phyloP scores from a whole-genome alignment of 2,888 invertebrate species.

The Eucera pruinosa region DNA sequence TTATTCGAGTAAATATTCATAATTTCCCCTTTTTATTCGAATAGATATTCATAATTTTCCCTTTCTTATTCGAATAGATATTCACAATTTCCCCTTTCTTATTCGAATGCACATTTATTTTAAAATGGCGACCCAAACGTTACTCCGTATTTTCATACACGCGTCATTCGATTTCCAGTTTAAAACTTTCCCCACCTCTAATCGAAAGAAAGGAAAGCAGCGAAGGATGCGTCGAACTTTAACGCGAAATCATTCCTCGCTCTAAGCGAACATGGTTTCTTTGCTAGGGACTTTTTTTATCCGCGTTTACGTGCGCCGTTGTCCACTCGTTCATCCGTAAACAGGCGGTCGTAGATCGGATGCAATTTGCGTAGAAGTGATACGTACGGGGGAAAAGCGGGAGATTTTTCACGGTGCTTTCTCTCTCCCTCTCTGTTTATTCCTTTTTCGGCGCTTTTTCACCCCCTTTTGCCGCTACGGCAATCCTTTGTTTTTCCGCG shows the following conservation, averaged over 20 bases:
- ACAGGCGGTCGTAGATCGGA: constrained; percentile 15
- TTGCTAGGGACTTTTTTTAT: not conserved
- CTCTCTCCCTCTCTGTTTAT: not conserved
- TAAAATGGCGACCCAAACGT: no score
- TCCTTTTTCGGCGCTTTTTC: not conserved
- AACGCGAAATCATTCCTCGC: not conserved
- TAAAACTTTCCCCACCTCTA: no score
- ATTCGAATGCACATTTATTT: no score
- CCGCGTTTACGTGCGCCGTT: not conserved
- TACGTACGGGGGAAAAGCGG: not conserved
- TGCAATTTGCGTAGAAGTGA: constrained; percentile 31
- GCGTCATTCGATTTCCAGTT: no score
- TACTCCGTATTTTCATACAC: no score
- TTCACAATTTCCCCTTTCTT: no score
- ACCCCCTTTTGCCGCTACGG: not conserved
- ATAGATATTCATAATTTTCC: no score
- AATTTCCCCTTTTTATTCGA: no score
- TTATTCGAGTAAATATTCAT: no score
- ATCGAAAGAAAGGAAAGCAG: no score
- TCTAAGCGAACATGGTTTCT: not conserved
- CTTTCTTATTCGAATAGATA: no score
- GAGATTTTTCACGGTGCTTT: not conserved
- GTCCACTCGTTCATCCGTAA: constrained; percentile 4
- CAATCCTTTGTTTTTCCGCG: not conserved
- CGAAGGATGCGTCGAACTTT: no score